Conservation (phyloP, 1,140 invertebrate species). For the Drosophila yakuba region DNA sequence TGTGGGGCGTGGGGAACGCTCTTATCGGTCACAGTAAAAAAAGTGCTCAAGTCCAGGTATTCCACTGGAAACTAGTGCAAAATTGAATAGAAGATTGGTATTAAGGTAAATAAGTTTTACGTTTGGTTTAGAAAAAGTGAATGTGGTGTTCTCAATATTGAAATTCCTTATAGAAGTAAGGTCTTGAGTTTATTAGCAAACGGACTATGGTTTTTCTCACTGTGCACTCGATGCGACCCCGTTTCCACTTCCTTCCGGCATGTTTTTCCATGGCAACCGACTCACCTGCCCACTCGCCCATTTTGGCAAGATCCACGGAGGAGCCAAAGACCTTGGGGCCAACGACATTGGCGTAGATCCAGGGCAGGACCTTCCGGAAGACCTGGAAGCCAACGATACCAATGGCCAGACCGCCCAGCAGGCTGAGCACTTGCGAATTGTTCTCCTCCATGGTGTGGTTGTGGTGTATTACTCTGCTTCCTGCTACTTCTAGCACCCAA, state of each 20-base stretch:
- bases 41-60: background rate
- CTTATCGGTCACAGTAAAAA: slow-evolving; percentile 47
- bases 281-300: slow-evolving; percentile 86
- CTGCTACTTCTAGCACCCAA: background rate
- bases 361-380: slow-evolving; percentile 72
- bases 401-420: slow-evolving; percentile 67
- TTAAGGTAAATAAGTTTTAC: no score
- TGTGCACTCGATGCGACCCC: slow-evolving; percentile 16
- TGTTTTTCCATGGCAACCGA: slow-evolving; percentile 19
- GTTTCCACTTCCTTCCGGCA: slow-evolving; percentile 12
- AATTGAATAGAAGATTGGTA: background rate
- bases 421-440: slow-evolving; percentile 46
- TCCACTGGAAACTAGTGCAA: background rate
- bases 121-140: background rate
- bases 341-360: slow-evolving; percentile 85
- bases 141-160: no score
- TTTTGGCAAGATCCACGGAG: slow-evolving; percentile 81
- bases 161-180: no score
- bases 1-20: background rate
- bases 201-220: background rate
- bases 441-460: slow-evolving; percentile 39
- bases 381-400: slow-evolving; percentile 74
- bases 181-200: no score
- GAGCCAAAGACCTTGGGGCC: slow-evolving; percentile 82
- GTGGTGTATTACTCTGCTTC: background rate